phyloP scores from a whole-genome alignment of 2,888 invertebrate genomes.

The Digitonthophagus gazella region DNA sequence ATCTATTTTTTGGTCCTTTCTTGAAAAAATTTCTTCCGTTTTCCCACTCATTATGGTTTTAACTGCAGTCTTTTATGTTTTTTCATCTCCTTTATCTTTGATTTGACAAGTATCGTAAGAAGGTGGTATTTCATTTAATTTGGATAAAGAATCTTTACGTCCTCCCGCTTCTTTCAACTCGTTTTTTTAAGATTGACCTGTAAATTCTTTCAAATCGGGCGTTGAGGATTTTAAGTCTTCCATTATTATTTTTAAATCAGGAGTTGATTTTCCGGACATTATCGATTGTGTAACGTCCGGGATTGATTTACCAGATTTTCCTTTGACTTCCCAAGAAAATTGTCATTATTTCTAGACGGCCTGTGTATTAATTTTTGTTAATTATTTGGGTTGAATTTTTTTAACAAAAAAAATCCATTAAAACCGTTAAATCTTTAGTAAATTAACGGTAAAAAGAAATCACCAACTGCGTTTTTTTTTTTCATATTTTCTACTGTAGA shows the following conservation, averaged over 20 bases:
- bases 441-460: too few relatives aligned
- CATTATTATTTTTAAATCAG: constrained; percentile 31
- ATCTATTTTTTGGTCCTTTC: neutral
- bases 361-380: too few relatives aligned
- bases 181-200: neutral
- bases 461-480: too few relatives aligned
- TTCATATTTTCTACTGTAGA: too few relatives aligned
- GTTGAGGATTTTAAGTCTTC: constrained; percentile 1
- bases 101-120: constrained; percentile 17
- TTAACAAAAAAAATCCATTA: too few relatives aligned
- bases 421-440: too few relatives aligned
- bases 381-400: too few relatives aligned
- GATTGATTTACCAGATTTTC: constrained; percentile 28
- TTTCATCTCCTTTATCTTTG: constrained; percentile 11
- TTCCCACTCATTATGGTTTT: neutral
- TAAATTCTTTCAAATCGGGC: neutral
- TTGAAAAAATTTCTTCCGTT: neutral
- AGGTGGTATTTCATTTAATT: constrained; percentile 23
- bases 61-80: constrained; percentile 7
- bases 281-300: constrained; percentile 23
- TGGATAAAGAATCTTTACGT: neutral
- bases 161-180: neutral
- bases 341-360: too few relatives aligned
- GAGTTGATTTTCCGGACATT: constrained; percentile 36
- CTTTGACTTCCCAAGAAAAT: neutral